These are phyloP conservation scores for Cheilosia variabilis DNA, from an alignment of 2,888 invertebrate species.

Conservation along the genomic window DNA sequence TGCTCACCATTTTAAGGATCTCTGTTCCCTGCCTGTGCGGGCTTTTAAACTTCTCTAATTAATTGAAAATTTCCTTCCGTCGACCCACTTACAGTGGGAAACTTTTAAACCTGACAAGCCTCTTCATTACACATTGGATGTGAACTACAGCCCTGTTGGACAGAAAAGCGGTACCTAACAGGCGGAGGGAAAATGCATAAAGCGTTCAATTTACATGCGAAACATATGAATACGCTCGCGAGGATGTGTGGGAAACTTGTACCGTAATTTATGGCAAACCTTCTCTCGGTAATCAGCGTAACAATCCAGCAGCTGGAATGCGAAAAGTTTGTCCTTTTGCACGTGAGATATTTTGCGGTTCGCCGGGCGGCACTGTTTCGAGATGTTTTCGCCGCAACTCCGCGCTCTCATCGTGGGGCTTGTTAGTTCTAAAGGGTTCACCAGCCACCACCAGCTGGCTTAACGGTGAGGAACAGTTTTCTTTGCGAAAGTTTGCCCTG, in stretches of 20 bases:
- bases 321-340: slow-evolving; percentile 72
- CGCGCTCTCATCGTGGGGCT: neutral
- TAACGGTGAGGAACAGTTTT: slow-evolving; percentile 51
- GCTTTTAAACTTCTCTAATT: slow-evolving; percentile 67
- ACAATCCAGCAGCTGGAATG: slow-evolving; percentile 39
- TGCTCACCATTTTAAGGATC: slow-evolving; percentile 45
- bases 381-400: neutral
- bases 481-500: slow-evolving; percentile 45
- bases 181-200: slow-evolving; percentile 44
- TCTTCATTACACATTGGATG: slow-evolving; percentile 55
- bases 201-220: slow-evolving; percentile 49
- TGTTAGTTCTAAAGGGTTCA: slow-evolving; percentile 49
- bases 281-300: slow-evolving; percentile 31
- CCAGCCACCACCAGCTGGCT: slow-evolving; percentile 44
- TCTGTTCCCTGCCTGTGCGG: neutral
- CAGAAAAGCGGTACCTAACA: slow-evolving; percentile 45
- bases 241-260: slow-evolving; percentile 36
- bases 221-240: slow-evolving; percentile 28
- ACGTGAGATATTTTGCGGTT: slow-evolving; percentile 64
- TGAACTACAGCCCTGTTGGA: neutral
- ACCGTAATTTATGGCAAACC: slow-evolving; percentile 1
- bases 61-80: slow-evolving; percentile 67
- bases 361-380: slow-evolving; percentile 1
- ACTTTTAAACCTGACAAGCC: slow-evolving; percentile 44
- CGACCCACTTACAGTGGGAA: slow-evolving; percentile 4